These are phyloP conservation scores for Bombus superbus DNA, from an alignment of 1,140 invertebrate species.

Conservation along the genomic window DNA sequence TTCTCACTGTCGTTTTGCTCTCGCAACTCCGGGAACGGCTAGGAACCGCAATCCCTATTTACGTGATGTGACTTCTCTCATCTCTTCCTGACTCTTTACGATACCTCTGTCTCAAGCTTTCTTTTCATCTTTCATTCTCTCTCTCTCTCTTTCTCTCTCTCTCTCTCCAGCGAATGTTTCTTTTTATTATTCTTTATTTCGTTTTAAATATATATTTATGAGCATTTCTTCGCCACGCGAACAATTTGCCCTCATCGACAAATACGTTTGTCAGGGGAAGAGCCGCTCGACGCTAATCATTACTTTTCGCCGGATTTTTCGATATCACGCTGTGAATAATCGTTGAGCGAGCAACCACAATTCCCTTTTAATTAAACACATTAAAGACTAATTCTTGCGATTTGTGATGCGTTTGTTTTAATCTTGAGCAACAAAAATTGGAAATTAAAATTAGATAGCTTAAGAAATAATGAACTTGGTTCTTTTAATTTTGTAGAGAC, in stretches of 20 bases:
- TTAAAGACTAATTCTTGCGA: neutral
- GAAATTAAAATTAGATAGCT: neutral
- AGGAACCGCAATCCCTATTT: constrained; percentile 29
- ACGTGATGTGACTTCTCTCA: neutral
- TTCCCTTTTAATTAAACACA: neutral
- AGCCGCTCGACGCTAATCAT: neutral
- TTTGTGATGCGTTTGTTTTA: neutral
- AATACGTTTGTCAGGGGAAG: neutral
- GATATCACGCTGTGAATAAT: neutral
- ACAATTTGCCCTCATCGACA: neutral
- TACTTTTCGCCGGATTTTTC: constrained; percentile 13
- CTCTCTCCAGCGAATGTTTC: constrained; percentile 15
- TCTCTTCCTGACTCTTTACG: neutral
- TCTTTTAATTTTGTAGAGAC: neutral
- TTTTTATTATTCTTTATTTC: neutral
- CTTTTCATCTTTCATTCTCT: neutral
- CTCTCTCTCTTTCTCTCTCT: neutral
- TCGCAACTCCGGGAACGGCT: constrained; percentile 45
- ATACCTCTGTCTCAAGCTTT: neutral
- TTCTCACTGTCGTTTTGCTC: constrained; percentile 16
- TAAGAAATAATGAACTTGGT: neutral
- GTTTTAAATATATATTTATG: neutral
- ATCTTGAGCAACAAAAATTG: neutral
- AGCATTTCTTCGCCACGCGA: constrained; percentile 10
- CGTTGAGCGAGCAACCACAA: constrained; percentile 1